A percentile compares a stretch with the other conserved stretches of the same genome.
Evolutionary conservation across 64 coral and sea anemone genomes (phyloP).

Genomic region (Stylophora pistillata): DNA sequence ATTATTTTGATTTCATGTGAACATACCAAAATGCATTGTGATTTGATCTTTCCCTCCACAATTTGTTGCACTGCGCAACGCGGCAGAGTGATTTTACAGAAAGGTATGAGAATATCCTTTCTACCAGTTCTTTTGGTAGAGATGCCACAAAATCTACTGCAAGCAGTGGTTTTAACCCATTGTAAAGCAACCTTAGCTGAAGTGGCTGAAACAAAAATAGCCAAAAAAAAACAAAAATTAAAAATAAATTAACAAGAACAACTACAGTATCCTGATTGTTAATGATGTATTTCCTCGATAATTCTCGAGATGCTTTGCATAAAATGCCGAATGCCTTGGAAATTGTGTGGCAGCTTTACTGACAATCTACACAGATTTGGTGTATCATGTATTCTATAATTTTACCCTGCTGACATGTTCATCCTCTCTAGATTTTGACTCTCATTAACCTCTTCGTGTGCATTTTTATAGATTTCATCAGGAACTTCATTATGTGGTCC

Average conservation of each 20-base stretch:
- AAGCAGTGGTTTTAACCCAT: conserved; percentile 51
- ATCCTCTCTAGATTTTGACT: no score
- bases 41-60: conserved; percentile 67
- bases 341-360: no score
- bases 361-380: no score
- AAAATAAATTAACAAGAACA: neutral
- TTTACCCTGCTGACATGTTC: no score
- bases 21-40: conserved; percentile 63
- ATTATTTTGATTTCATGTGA: neutral
- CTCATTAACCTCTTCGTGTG: no score
- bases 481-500: no score
- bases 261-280: neutral
- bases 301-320: no score
- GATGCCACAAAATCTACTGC: conserved; percentile 57
- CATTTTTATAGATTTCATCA: no score
- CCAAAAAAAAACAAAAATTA: neutral
- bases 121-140: conserved; percentile 64
- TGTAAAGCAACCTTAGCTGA: conserved; percentile 51
- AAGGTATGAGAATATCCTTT: conserved; percentile 66
- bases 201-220: conserved; percentile 37
- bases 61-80: conserved; percentile 49
- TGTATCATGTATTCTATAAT: no score
- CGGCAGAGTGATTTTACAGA: conserved; percentile 30
- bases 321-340: no score
- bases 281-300: no score